phyloP scores from a whole-genome alignment of 2,113 vertebrate genomes.

The Microcebus lehilahytsara region DNA sequence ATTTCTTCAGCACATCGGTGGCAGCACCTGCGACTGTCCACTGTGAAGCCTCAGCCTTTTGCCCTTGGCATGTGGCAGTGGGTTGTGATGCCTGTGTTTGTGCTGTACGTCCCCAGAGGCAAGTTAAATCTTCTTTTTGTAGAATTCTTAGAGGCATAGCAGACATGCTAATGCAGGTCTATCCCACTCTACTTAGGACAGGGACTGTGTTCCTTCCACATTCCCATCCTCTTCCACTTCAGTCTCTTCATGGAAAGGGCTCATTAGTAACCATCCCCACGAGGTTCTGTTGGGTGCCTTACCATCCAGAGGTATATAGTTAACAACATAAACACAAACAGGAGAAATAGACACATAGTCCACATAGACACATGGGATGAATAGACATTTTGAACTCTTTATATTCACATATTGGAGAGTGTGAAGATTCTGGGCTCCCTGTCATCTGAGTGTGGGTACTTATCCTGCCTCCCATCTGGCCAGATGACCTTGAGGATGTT shows the following conservation, averaged over 20 bases:
- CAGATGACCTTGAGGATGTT: not conserved
- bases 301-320: not conserved
- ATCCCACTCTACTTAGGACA: too few species aligned
- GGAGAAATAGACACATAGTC: not conserved
- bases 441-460: not conserved
- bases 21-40: not conserved
- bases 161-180: not conserved
- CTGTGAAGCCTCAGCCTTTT: not conserved
- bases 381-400: not conserved
- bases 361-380: not conserved
- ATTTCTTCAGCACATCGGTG: not conserved
- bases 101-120: not conserved
- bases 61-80: not conserved
- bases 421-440: not conserved
- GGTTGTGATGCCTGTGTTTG: not conserved
- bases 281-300: not conserved
- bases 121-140: not conserved
- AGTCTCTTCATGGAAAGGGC: not conserved
- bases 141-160: not conserved
- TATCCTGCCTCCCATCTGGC: not conserved
- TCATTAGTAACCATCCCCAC: not conserved
- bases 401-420: not conserved
- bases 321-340: not conserved
- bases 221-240: not conserved
- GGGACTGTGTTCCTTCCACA: accelerated